phyloP scores from a whole-genome alignment of 2,797 vertebrate genomes.

The Notamacropus eugenii region DNA sequence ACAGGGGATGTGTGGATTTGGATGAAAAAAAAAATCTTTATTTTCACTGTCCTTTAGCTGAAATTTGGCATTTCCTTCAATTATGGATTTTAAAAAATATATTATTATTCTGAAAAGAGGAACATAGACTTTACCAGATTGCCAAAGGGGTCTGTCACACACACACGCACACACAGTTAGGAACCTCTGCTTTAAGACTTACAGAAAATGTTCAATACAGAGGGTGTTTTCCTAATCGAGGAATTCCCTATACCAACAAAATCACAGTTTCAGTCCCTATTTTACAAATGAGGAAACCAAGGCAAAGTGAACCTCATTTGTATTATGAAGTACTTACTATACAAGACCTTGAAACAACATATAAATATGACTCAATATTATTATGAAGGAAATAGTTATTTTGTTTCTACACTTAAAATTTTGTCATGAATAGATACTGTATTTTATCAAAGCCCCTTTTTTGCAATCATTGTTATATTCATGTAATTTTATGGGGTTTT shows the following conservation, averaged over 20 bases:
- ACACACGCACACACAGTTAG: background rate
- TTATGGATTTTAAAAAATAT: background rate
- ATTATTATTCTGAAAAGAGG: background rate
- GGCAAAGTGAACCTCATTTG: background rate
- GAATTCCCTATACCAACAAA: background rate
- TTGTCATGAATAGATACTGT: background rate
- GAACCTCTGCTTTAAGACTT: background rate
- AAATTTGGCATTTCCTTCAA: background rate
- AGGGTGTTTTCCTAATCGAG: background rate
- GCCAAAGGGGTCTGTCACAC: background rate
- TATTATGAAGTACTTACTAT: background rate
- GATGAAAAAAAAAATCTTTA: background rate
- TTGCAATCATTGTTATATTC: background rate
- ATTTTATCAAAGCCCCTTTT: background rate
- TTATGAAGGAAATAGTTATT: background rate
- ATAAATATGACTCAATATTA: background rate
- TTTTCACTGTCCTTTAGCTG: background rate
- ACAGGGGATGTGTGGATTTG: background rate
- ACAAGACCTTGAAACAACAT: background rate
- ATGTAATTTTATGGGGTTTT: background rate
- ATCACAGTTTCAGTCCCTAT: background rate
- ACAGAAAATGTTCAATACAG: background rate
- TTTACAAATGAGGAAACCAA: background rate
- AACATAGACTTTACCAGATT: background rate
- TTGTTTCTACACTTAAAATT: background rate